phyloP scores from a whole-genome alignment of 2,888 invertebrate species.

The Polyommatus iphigenia region DNA sequence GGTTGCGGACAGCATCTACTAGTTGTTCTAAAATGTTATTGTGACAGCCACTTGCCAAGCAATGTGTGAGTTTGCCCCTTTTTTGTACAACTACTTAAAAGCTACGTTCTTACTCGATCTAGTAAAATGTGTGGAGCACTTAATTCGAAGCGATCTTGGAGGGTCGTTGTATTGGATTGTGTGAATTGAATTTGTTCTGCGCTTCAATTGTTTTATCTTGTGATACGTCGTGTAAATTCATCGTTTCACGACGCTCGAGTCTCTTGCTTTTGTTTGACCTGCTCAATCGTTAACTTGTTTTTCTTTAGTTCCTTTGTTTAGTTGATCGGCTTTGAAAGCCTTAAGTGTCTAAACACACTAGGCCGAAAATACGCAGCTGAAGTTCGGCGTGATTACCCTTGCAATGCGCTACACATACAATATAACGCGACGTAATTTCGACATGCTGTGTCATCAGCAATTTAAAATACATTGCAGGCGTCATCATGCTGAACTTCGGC shows the following conservation, averaged over 20 bases:
- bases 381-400: too few species aligned
- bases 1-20: too few species aligned
- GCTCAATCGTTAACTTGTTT: neutral
- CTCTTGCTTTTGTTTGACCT: neutral
- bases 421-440: too few species aligned
- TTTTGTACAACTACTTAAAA: neutral
- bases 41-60: too few species aligned
- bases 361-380: too few species aligned
- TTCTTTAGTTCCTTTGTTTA: neutral
- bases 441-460: too few species aligned
- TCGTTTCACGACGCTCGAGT: neutral
- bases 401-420: too few species aligned
- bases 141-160: conserved; percentile 50
- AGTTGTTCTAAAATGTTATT: too few species aligned
- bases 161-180: conserved; percentile 50
- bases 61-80: neutral
- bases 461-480: too few species aligned
- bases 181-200: conserved; percentile 50
- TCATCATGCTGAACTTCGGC: too few species aligned
- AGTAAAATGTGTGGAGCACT: conserved; percentile 42
- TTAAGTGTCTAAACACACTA: too few species aligned
- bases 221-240: conserved; percentile 25
- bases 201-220: conserved; percentile 37
- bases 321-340: neutral
- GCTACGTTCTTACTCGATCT: neutral